Base-by-base conservation (phyloP, 2,888 invertebrate species). In the Caenorhabditis sp. region DNA sequence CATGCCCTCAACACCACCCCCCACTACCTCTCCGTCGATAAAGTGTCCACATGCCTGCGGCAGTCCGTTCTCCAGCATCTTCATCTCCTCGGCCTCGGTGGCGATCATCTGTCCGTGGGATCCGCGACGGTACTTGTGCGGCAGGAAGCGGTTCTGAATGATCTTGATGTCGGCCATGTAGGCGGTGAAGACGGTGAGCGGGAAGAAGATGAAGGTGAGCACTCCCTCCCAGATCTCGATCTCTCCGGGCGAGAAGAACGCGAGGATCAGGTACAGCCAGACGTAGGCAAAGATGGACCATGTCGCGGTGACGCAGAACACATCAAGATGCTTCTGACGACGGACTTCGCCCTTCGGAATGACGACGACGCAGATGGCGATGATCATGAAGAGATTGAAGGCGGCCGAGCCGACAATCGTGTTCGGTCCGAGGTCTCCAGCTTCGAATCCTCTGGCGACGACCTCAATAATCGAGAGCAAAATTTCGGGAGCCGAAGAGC, bases 361-460 rank as follows among this genome's bases (percentile, higher is more conserved):
- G 45, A 85, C 86, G 20, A 81, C 91, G 62, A 99, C 92, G 91
- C 98, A 99, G 81, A 99, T 92, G 56, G 96, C 94, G 81, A 97
- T 98, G 89, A 99, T 99, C 85, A 99, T 94, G 90, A 99, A 96
- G 74, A 99, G 92, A 90, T 99, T 99, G 91, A 98, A 99, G 53
- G 99, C 99, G 26, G 99, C 99, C 8, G 95, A 95, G 45, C 99
- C 99, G 62, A 99, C 98, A 86, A 98, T 99, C 48, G 98, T 99
- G 24, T 97, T 95, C 5, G 99, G 98, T 59, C 98, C 99, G 65
- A 99, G 91, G 73, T 98, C 98, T 6, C 99, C 98, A 43, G 97
- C 96, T 89, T 95, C 92, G 89, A 97, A 99, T 89, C 94, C 93
- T 90, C 95, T 95, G 43, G 95, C 96, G 90, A 80, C 74, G 32